Percentiles rank a stretch among this genome's conserved stretches.
phyloP scores from a whole-genome alignment of 2,888 invertebrate genomes.

The Acholoe squamosa region DNA sequence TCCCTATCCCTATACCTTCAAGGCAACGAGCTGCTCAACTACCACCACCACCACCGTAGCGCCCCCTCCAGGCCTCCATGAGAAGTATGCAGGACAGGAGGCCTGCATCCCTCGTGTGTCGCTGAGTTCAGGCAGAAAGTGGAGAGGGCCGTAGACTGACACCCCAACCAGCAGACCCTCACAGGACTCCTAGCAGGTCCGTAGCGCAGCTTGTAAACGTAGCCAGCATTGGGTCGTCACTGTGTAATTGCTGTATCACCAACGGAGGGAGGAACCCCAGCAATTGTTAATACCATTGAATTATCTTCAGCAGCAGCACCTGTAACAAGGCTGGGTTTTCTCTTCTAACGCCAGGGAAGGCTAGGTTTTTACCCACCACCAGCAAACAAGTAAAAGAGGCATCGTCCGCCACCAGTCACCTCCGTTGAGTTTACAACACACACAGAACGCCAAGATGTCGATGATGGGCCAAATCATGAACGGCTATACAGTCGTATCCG shows the following conservation, averaged over 20 bases:
- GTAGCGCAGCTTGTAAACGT: slow-evolving; percentile 31
- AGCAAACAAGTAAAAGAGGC: no score
- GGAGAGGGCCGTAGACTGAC: slow-evolving; percentile 4
- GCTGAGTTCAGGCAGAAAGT: neutral
- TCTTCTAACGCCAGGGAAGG: no score
- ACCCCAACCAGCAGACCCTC: neutral
- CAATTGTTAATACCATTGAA: no score
- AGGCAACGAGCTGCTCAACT: neutral
- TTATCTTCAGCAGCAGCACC: no score
- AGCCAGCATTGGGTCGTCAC: slow-evolving; percentile 3
- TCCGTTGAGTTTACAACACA: neutral
- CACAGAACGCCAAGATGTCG: slow-evolving; percentile 24
- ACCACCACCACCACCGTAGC: neutral
- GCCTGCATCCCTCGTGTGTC: neutral
- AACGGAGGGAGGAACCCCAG: no score
- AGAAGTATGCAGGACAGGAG: neutral
- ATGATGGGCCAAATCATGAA: slow-evolving; percentile 52
- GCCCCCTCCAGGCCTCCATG: neutral
- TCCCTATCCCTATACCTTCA: neutral
- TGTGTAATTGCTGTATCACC: no score
- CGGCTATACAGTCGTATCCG: neutral
- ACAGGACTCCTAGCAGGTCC: neutral
- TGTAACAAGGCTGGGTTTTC: no score
- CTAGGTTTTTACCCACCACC: no score
- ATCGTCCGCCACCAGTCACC: neutral